Base-by-base conservation (phyloP, 2,888 invertebrate species). In the Vesta saturnalis region DNA sequence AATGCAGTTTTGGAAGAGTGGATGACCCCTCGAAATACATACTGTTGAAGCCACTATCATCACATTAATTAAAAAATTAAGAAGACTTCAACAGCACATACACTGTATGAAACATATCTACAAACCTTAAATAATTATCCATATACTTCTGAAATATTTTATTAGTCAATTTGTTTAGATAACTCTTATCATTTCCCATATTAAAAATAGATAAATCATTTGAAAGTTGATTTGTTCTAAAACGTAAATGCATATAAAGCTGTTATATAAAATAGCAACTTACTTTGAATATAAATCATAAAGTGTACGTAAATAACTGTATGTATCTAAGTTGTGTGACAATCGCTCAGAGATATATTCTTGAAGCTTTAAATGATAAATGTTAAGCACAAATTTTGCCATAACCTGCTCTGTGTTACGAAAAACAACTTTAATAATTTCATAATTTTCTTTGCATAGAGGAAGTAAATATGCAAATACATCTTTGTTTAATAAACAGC, bases 351-450 rank as follows among this genome's bases (percentile, higher is more conserved):
- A 91, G 22, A 97, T 92, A 79, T 94, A 93, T 80, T 94, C 94
- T 86, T 94, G 92, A 47, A 95, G 87, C 83, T 96, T 95, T 5
- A 95, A 86, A 76, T 96, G 95, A 84, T 96, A 99, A 70, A 99
- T 94, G 82, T 97, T 97, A 15, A 98, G 87, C 54, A 99, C 94
- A 84, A 98, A 96, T 86, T 99, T 99, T 67, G 95, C 94, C 95
- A 99, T 97, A 6, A 99, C 97, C 86, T 96, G 95, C 74, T 97
- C 95, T 0, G 97, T 96, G 83, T 96, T 96, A 4, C 92, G 92
- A 82, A 99, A 99, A 1, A 99, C 97, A 79, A 93, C 92, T 79
- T 91, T 91, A 71, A 95, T 94, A 71, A 93, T 88, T 77, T 91
- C 89, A 83, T 94, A 89, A 85, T 95, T 96, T 80, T 92, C 92